A percentile compares a stretch with the other conserved stretches of the same genome.
Conservation (phyloP, 2,888 invertebrate species). For the Agriopis marginaria region DNA sequence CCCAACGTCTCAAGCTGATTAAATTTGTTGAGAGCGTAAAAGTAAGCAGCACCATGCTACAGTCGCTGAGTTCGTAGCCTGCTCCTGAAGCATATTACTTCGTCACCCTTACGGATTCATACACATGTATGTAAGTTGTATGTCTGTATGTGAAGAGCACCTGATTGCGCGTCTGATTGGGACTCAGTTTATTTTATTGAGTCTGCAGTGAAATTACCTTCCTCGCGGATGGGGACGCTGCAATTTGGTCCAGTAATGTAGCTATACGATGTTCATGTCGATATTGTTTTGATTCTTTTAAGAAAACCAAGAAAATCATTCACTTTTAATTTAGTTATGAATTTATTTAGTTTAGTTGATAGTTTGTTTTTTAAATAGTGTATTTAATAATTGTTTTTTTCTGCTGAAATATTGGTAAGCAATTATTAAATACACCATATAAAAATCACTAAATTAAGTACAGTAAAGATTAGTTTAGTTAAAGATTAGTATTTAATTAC, state of each 20-base stretch:
- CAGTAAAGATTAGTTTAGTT: no score
- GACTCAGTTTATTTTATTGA: constrained; percentile 72
- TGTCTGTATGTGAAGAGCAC: constrained; percentile 64
- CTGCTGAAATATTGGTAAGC: no score
- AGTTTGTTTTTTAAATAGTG: no score
- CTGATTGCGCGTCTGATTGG: constrained; percentile 80
- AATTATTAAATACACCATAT: no score
- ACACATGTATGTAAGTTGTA: constrained; percentile 35
- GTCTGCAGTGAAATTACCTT: constrained; percentile 62
- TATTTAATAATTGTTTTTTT: no score
- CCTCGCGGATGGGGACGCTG: constrained; percentile 41
- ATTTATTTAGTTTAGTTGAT: no score
- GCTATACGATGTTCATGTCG: not conserved
- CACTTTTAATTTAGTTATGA: no score
- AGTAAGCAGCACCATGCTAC: not conserved
- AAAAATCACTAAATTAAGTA: no score
- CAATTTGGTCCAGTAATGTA: constrained; percentile 53
- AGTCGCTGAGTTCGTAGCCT: constrained; percentile 5
- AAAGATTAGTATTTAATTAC: no score
- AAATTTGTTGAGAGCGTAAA: no score
- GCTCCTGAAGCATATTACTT: constrained; percentile 51
- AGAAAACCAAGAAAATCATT: not conserved
- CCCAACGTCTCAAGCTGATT: no score
- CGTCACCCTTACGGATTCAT: constrained; percentile 45
- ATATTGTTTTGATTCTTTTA: not conserved